A percentile compares a stretch with the other conserved stretches of the same genome.
Evolutionary conservation across 1,140 invertebrate genomes (phyloP).

Genomic region (Batillaria attramentaria): DNA sequence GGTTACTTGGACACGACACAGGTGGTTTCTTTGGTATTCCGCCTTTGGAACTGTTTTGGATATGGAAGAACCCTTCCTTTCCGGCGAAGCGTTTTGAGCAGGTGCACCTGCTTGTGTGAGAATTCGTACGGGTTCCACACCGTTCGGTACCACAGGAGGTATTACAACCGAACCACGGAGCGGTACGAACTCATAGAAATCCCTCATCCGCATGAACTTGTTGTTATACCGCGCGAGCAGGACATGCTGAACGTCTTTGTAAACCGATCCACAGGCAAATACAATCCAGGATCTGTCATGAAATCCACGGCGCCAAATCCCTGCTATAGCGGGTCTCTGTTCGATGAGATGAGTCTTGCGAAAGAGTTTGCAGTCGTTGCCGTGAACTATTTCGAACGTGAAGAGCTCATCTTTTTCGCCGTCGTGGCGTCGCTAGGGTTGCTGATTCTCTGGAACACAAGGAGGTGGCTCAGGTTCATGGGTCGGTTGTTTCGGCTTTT

Average conservation of each 20-base stretch:
- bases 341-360: no score
- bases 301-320: no score
- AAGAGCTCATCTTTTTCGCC: not conserved
- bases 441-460: not conserved
- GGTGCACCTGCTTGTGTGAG: not conserved
- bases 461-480: not conserved
- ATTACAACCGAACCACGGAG: not conserved
- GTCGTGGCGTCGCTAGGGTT: not conserved
- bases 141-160: not conserved
- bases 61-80: not conserved
- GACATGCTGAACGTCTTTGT: constrained; percentile 13
- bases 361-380: not conserved
- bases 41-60: not conserved
- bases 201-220: not conserved
- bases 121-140: not conserved
- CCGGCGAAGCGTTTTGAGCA: not conserved
- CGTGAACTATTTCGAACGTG: not conserved
- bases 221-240: not conserved
- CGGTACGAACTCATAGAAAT: constrained; percentile 2
- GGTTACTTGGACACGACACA: not conserved
- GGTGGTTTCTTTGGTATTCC: not conserved
- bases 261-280: constrained; percentile 17
- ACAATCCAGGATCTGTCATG: no score
- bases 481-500: not conserved
- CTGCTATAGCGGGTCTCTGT: no score